phyloP scores from a whole-genome alignment of 2,113 vertebrate genomes.

The Pollachius pollachius region DNA sequence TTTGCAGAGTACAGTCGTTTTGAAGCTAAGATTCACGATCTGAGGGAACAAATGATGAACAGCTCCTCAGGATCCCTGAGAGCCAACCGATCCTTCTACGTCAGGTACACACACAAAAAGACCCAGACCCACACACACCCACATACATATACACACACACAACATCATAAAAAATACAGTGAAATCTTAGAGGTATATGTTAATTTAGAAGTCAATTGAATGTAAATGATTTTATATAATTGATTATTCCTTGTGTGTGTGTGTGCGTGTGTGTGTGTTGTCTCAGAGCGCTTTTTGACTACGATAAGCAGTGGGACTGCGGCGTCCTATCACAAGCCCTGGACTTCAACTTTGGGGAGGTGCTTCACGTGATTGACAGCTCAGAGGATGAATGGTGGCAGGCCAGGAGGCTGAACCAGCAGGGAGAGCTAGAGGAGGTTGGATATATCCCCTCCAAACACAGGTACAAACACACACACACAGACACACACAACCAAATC shows the following conservation, averaged over 20 bases:
- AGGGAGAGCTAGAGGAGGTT: constrained; percentile 81
- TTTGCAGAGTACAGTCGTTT: constrained; percentile 84
- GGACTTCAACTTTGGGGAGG: constrained; percentile 86
- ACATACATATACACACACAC: too few species aligned
- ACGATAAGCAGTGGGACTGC: constrained; percentile 87
- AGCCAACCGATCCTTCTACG: constrained; percentile 77
- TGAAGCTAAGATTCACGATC: constrained; percentile 85
- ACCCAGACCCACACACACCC: background rate
- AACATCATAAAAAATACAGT: too few species aligned
- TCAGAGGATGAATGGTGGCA: constrained; percentile 91
- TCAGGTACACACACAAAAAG: constrained; percentile 69
- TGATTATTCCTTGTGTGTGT: background rate
- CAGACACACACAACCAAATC: background rate
- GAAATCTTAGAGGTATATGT: too few species aligned
- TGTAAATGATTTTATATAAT: too few species aligned
- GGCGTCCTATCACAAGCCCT: constrained; percentile 87
- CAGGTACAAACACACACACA: constrained; percentile 61
- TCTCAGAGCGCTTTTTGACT: constrained; percentile 77
- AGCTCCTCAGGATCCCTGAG: constrained; percentile 81
- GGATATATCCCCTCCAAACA: constrained; percentile 89
- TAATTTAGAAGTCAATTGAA: too few species aligned
- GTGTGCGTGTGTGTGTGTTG: background rate
- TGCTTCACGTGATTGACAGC: constrained; percentile 85
- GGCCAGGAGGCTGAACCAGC: constrained; percentile 79
- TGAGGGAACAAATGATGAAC: constrained; percentile 88